phyloP scores from a whole-genome alignment of 2,797 vertebrate species.

The Echeneis naucrates region DNA sequence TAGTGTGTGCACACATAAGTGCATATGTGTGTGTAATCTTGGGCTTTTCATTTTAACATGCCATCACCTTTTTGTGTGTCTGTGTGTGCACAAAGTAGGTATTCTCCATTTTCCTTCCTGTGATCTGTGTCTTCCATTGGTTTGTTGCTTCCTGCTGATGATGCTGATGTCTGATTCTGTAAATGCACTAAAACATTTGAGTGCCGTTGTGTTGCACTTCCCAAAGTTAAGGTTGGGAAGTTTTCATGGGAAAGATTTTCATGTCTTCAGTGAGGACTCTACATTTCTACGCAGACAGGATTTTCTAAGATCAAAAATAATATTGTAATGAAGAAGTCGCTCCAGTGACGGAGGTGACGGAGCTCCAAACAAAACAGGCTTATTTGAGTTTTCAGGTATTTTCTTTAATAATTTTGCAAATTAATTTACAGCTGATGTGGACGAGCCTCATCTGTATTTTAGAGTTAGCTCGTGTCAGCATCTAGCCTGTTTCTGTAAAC shows the following conservation, averaged over 20 bases:
- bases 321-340: too few relatives aligned
- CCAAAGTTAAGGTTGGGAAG: background rate
- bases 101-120: too few relatives aligned
- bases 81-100: background rate
- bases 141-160: too few relatives aligned
- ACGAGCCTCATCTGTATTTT: background rate
- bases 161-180: too few relatives aligned
- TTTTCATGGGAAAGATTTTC: background rate
- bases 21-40: background rate
- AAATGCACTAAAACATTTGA: too few relatives aligned
- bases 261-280: too few relatives aligned
- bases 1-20: background rate
- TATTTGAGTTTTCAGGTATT: background rate
- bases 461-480: background rate
- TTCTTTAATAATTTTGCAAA: too few relatives aligned
- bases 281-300: too few relatives aligned
- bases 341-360: too few relatives aligned
- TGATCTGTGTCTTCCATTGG: too few relatives aligned
- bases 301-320: too few relatives aligned
- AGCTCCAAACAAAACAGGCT: too few relatives aligned
- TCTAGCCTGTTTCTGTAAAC: background rate
- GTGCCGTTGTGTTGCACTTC: background rate
- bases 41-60: conserved; percentile 4
- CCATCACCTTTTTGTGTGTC: background rate
- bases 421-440: background rate